phyloP scores from a whole-genome alignment of 2,113 vertebrate species.

The Laterallus jamaicensis region DNA sequence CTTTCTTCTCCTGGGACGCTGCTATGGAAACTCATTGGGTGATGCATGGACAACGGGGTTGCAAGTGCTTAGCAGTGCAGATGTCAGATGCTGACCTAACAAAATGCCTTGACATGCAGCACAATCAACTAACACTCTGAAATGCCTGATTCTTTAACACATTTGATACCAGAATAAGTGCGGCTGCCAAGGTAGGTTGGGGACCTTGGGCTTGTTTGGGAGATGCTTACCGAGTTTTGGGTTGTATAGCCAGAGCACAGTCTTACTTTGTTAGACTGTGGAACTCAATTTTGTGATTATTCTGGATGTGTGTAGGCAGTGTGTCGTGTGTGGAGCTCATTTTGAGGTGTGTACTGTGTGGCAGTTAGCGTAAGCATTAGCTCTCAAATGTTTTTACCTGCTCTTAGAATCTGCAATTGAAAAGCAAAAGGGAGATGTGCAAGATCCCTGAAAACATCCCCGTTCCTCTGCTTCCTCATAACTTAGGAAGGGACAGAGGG shows the following conservation, averaged over 20 bases:
- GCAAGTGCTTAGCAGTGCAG: constrained; percentile 57
- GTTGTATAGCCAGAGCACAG: not conserved
- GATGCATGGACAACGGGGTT: constrained; percentile 63
- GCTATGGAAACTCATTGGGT: constrained; percentile 39
- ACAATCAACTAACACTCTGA: constrained; percentile 60
- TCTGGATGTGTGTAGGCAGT: not conserved
- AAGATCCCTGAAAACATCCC: not conserved
- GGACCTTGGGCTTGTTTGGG: not conserved
- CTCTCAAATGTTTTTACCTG: not conserved
- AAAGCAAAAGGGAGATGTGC: not conserved
- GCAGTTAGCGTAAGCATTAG: not conserved
- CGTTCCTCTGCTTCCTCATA: not conserved
- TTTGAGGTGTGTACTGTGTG: not conserved
- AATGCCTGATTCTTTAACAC: constrained; percentile 42
- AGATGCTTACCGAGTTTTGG: not conserved
- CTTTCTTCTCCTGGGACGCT: constrained; percentile 51
- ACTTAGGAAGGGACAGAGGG: not conserved
- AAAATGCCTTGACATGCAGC: constrained; percentile 56
- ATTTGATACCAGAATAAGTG: not conserved
- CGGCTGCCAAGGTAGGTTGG: not conserved
- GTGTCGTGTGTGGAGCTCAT: not conserved
- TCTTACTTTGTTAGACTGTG: not conserved
- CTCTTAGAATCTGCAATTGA: not conserved
- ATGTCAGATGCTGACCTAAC: constrained; percentile 65
- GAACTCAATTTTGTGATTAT: not conserved